These are phyloP conservation scores for Galaxias olidus DNA, from an alignment of 2,797 vertebrate species.

Conservation along the genomic window DNA sequence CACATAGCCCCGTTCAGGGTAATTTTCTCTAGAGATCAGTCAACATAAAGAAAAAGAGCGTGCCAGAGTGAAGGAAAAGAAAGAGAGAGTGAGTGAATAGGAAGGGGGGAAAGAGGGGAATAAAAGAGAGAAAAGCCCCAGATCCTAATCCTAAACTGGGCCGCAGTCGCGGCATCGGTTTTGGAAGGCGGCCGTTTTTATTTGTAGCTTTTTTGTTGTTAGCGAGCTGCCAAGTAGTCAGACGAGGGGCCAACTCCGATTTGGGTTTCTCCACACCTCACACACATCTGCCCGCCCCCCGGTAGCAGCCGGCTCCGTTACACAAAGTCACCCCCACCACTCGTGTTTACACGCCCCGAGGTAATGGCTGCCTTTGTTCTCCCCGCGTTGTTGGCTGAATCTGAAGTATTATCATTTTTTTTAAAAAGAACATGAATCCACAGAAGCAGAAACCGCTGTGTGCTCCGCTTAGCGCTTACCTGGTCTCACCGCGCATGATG, in stretches of 20 bases:
- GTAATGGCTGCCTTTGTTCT: slow-evolving; percentile 31
- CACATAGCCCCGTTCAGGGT: no score
- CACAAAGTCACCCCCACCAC: slow-evolving; percentile 45
- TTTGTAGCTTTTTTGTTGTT: no score
- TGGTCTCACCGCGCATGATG: no score
- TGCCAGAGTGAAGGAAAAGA: slow-evolving; percentile 39
- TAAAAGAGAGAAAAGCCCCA: slow-evolving; percentile 41
- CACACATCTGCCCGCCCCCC: slow-evolving; percentile 39
- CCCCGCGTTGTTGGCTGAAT: not conserved
- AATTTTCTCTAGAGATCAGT: no score
- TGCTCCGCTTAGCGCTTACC: no score
- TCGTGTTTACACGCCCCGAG: slow-evolving; percentile 51
- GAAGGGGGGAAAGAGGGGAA: slow-evolving; percentile 16
- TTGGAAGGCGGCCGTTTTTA: slow-evolving; percentile 41
- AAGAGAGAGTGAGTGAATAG: slow-evolving; percentile 19
- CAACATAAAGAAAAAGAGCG: not conserved
- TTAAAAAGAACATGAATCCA: no score
- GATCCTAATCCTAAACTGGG: slow-evolving; percentile 51
- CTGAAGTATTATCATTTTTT: no score
- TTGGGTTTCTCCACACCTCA: slow-evolving; percentile 56
- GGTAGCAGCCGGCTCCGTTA: no score
- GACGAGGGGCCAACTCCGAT: slow-evolving; percentile 61
- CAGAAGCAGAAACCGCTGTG: no score
- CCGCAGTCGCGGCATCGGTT: slow-evolving; percentile 33
- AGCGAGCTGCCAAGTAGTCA: slow-evolving; percentile 59